Evolutionary conservation across 1,140 invertebrate genomes (phyloP).

Genomic region (Drosophila ficusphila): DNA sequence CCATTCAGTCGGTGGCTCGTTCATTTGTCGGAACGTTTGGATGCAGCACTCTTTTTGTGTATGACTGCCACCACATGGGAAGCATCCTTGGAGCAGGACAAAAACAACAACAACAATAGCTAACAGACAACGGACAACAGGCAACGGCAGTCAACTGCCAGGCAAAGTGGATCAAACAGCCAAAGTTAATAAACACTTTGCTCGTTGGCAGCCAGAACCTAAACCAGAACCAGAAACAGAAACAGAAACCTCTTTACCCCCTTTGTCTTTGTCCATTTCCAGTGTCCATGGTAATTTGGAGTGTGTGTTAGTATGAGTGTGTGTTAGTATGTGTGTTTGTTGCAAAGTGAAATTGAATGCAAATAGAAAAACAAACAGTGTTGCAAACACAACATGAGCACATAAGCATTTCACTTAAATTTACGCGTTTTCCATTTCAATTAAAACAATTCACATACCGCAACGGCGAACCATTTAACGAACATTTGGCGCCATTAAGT

Average conservation of each 20-base stretch:
- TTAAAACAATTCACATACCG: constrained; percentile 70
- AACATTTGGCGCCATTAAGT: constrained; percentile 68
- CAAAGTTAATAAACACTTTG: constrained; percentile 81
- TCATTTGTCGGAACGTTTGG: constrained; percentile 17
- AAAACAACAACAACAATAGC: too few species aligned
- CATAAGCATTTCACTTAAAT: constrained; percentile 68
- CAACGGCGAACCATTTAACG: constrained; percentile 58
- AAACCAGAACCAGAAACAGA: too few species aligned
- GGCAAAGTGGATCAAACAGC: constrained; percentile 79
- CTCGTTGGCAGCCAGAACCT: constrained; percentile 19
- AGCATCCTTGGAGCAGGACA: constrained; percentile 63
- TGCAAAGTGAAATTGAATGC: constrained; percentile 78
- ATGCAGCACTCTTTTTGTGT: constrained; percentile 36
- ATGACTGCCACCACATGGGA: constrained; percentile 55
- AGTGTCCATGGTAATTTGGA: constrained; percentile 77
- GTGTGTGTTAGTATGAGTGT: constrained; percentile 23
- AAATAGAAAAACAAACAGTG: constrained; percentile 71
- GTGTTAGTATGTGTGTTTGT: constrained; percentile 60
- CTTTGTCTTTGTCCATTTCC: constrained; percentile 27
- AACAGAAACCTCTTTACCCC: neutral
- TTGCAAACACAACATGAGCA: constrained; percentile 18
- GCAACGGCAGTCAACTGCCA: constrained; percentile 40
- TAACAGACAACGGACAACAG: constrained; percentile 3
- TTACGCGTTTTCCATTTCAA: constrained; percentile 80
- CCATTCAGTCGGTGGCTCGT: constrained; percentile 30